Evolutionary conservation across 2,888 invertebrate genomes (phyloP).

Genomic region (Acleris cristana): DNA sequence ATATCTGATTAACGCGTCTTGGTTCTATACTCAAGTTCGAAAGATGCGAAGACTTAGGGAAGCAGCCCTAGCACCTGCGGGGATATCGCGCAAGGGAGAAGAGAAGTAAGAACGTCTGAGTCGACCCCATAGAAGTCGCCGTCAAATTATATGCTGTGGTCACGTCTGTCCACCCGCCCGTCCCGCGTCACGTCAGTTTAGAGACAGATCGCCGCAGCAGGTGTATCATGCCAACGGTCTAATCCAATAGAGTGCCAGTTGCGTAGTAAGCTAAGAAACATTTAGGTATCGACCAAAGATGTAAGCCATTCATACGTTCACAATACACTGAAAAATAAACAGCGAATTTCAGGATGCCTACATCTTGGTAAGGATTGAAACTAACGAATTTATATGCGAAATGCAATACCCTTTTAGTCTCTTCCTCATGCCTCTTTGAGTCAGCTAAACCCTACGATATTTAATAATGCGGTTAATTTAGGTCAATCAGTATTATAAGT

Average conservation of each 20-base stretch:
- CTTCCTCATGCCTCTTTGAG: slow-evolving; percentile 38
- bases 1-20: slow-evolving; percentile 20
- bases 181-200: slow-evolving; percentile 23
- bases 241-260: slow-evolving; percentile 37
- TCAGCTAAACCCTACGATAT: slow-evolving; percentile 37
- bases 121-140: slow-evolving; percentile 15
- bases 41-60: slow-evolving; percentile 35
- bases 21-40: slow-evolving; percentile 32
- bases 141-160: slow-evolving; percentile 4
- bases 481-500: slow-evolving; percentile 22
- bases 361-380: slow-evolving; percentile 35
- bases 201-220: slow-evolving; percentile 29
- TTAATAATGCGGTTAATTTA: slow-evolving; percentile 36
- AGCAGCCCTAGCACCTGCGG: slow-evolving; percentile 33
- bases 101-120: slow-evolving; percentile 20
- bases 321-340: slow-evolving; percentile 30
- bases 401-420: slow-evolving; percentile 37
- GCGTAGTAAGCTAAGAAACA: slow-evolving; percentile 37
- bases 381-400: slow-evolving; percentile 36
- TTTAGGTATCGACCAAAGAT: slow-evolving; percentile 35
- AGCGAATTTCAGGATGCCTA: slow-evolving; percentile 31
- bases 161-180: slow-evolving; percentile 2
- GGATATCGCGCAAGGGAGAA: slow-evolving; percentile 28
- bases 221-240: slow-evolving; percentile 35
- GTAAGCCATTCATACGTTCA: slow-evolving; percentile 36